phyloP scores from a whole-genome alignment of 2,888 invertebrate species.

The Busseola fusca region DNA sequence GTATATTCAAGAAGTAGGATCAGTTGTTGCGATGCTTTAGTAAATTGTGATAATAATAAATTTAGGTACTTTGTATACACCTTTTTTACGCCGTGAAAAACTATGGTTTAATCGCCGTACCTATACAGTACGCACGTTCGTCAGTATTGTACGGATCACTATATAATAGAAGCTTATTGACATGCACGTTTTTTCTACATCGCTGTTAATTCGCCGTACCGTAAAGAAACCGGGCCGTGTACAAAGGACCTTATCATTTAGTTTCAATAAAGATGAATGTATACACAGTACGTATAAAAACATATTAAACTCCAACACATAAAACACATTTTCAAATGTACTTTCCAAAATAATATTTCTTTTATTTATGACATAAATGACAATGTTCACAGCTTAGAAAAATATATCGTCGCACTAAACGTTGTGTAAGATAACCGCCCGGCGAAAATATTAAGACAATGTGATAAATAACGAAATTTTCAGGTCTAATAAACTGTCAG shows the following conservation, averaged over 20 bases:
- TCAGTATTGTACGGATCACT: too few species aligned
- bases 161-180: too few species aligned
- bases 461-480: constrained; percentile 52
- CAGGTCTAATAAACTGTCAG: constrained; percentile 50
- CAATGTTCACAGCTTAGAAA: constrained; percentile 49
- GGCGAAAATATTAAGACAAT: constrained; percentile 49
- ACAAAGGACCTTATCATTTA: neutral
- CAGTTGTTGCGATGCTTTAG: neutral
- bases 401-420: constrained; percentile 49
- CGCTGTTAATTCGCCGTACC: neutral
- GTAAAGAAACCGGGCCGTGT: neutral
- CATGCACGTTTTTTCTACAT: too few species aligned
- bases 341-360: constrained; percentile 32
- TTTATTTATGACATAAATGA: constrained; percentile 44
- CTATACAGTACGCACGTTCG: too few species aligned
- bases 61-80: neutral
- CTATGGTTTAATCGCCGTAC: too few species aligned
- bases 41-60: neutral
- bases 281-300: neutral
- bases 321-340: constrained; percentile 18
- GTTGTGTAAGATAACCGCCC: constrained; percentile 30
- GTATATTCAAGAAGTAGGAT: neutral
- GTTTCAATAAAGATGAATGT: neutral
- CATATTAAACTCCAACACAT: neutral
- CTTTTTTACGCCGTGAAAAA: neutral